Evolutionary conservation across 2,113 vertebrate genomes (phyloP), one percentile per base, ranked within the genome.

Genomic region (Lampris incognitus): DNA sequence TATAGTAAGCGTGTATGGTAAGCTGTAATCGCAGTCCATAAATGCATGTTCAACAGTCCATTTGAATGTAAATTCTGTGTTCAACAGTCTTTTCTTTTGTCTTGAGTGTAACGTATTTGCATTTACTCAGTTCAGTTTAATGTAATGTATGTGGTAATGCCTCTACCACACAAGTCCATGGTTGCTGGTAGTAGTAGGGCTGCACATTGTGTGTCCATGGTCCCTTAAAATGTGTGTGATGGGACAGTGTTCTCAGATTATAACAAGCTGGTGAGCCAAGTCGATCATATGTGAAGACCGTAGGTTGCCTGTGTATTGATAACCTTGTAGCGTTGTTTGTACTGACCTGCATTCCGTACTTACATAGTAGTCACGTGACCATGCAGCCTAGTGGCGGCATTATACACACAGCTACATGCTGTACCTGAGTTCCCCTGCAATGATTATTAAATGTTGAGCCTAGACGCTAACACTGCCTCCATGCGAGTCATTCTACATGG

Each of bases 131-230:
- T 56, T 9, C 36, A 38, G 37, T 59, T 6, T 36, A 3, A 8
- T 59, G 37, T 8, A 59, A 59, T 59, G 38, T 40, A 24, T 24
- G 24, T 24, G 24, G 24, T 24, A 24, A 24, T 24, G 24, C 24
- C 40, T n/a, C 57, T 39, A 1, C 38, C 57, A 39, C 40, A 36
- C 57, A 59, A 38, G 46, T 66, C 3, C 13, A 37, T 24, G 37
- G 46, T 5, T 64, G 41, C 10, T 36, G 44, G 41, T 44, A 46
- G 41, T 44, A 8, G 41, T n/a, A 64, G 11, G 62, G 40, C 42
- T 46, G 62, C 13, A 6, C 62, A 61, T 37, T 66, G 63, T 63
- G 46, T 50, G 24, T 66, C 63, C 63, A 66, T 66, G 63, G 42
- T 41, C 42, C 60, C 60, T 36, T 49, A 50, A n/a, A 37, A n/a